Evolutionary conservation across 2,888 invertebrate species (phyloP), one percentile per base, ranked within the genome.

Genomic region (Baronia brevicornis): DNA sequence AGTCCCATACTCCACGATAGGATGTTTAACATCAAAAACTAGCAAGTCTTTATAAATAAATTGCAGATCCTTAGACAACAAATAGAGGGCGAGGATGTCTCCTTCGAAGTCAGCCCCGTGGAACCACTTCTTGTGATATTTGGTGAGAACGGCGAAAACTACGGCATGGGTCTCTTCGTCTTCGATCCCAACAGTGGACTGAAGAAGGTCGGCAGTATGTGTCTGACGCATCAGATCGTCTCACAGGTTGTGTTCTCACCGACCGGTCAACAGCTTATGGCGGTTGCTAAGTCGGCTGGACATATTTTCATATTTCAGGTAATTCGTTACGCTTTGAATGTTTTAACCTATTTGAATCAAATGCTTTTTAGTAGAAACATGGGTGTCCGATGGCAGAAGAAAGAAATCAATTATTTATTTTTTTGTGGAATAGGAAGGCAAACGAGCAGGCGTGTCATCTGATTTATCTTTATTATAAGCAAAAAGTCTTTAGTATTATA

Each of bases 141-240:
- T 41, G 80, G 82, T 5, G 64, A 66, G 28, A 55, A 62, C 6
- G 51, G 51, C 0, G 10, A 30, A 2, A 77, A 73, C 51, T 78
- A 77, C 38, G 82, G 82, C 3, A 37, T 84, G 32, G 55, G 50
- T 1, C 38, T 80, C 4, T 42, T 55, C 36, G 43, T 39, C 1
- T 68, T 52, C 35, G 7, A 28, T 1, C 28, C 46, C 0, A 36
- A 34, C 0, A 8, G 18, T 1, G 48, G 43, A 0, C 33, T 67
- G 20, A 12, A 21, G 21, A 48, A 44, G 9, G 54, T 53, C 1
- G 44, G 46, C 23, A 43, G 33, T 25, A 54, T 59, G 57, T 65
- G 77, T 32, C 62, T 85, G 14, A 84, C 85, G 4, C 66, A 79
- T 30, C 79, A 85, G 60, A 61, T 70, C 5, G 72, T 85, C 13